Base-by-base conservation (phyloP, 2,113 vertebrate genomes). In the Cacatua alba region DNA sequence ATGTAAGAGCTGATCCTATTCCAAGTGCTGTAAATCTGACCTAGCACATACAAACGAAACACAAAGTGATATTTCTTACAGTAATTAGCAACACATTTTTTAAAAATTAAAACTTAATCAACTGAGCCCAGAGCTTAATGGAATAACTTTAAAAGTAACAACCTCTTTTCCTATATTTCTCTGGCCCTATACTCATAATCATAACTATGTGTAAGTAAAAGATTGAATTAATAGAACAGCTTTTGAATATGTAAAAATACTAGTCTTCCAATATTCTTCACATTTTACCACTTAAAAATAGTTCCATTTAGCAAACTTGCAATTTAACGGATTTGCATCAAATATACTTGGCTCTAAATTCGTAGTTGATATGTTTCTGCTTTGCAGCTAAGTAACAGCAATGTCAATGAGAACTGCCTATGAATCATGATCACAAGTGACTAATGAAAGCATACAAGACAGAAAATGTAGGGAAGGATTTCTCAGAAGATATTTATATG, bases 11-110 rank as follows among this genome's bases (percentile, higher is more conserved):
- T 37, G 99, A 98, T 78, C 99, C 99, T 92, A 99, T 97, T 65
- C 98, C 99, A 95, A 99, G 97, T 19, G 99, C 99, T 75, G 99
- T 99, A 98, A 99, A 99, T 93, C 99, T 98, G 85, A 99, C 99
- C 99, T 99, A 93, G 55, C 55, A 86, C 18, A 83, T 43, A 75
- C 3, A 87, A 82, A 21, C 26, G 89, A 46, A 83, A 95, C 48
- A 95, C 17, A 88, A 46, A 90, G 28, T 28, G 6, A 21, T 39
- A 57, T 64, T 86, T 35, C 49, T 78, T 72, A 76, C 1, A 17
- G 49, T 18, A 89, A 81, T 87, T 29, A 72, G 49, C 15, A 93
- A 79, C 19, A 48, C 0, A 4, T 44, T 51, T 70, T 49, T 51
- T 6, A 37, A 62, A 62, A 71, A 44, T 33, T 65, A 67, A 63